A percentile compares a stretch with the other conserved stretches of the same genome.
These are phyloP conservation scores for Hyles lineata DNA, from an alignment of 2,888 invertebrate genomes.

Conservation along the genomic window DNA sequence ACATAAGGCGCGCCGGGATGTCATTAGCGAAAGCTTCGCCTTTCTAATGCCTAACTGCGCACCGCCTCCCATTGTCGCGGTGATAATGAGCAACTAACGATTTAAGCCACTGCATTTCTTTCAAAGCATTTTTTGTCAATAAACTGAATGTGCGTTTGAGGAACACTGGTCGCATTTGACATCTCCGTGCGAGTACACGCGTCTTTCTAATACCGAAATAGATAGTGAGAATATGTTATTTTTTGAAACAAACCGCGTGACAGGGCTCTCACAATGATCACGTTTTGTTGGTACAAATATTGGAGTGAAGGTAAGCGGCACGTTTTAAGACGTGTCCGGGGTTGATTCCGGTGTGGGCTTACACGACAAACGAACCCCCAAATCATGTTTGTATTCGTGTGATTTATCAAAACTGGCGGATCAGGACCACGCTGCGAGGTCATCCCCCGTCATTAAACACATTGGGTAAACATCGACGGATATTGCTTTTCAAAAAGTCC, in stretches of 20 bases:
- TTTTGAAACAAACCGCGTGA: constrained; percentile 14
- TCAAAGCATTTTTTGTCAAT: constrained; percentile 25
- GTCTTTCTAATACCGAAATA: constrained; percentile 17
- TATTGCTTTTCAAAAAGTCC: constrained; percentile 45
- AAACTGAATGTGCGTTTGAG: constrained; percentile 7
- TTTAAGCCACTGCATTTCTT: constrained; percentile 59
- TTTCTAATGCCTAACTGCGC: constrained; percentile 83
- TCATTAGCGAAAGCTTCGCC: constrained; percentile 80
- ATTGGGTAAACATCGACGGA: constrained; percentile 40
- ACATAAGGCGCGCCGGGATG: constrained; percentile 69
- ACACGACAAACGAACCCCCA: constrained; percentile 51
- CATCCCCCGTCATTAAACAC: constrained; percentile 65
- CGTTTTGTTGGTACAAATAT: constrained; percentile 48
- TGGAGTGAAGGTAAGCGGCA: constrained; percentile 46
- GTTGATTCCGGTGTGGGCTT: constrained; percentile 46
- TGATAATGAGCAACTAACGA: constrained; percentile 81
- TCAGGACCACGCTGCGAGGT: constrained; percentile 64
- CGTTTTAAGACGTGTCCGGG: constrained; percentile 48
- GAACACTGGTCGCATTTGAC: constrained; percentile 6
- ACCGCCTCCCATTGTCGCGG: constrained; percentile 76
- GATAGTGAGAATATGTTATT: constrained; percentile 25
- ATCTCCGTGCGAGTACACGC: not conserved
- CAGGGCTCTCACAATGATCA: constrained; percentile 33
- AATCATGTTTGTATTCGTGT: constrained; percentile 75
- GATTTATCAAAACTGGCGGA: constrained; percentile 73